These are phyloP conservation scores for Phodopus roborovskii DNA, from an alignment of 2,113 vertebrate species.

Conservation along the genomic window DNA sequence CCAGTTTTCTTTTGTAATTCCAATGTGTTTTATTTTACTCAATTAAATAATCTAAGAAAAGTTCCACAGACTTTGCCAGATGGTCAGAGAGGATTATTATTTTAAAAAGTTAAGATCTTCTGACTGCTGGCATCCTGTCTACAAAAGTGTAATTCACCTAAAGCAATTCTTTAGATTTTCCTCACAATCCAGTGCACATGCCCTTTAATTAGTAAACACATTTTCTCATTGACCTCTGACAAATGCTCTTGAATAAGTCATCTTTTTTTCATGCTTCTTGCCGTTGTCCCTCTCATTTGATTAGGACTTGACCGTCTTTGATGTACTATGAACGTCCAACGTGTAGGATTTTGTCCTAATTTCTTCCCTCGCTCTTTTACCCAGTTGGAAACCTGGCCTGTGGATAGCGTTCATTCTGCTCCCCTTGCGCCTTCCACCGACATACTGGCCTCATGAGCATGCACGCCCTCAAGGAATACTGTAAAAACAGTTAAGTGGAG, in stretches of 20 bases:
- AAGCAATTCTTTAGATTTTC: slow-evolving; percentile 8
- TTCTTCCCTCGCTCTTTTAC: neutral
- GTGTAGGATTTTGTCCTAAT: neutral
- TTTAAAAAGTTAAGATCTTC: neutral
- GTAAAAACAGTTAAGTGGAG: neutral
- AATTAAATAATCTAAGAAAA: slow-evolving; percentile 10
- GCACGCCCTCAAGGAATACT: neutral
- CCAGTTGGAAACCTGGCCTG: neutral
- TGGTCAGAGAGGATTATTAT: neutral
- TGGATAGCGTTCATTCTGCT: neutral
- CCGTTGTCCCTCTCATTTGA: neutral
- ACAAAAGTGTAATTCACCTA: neutral
- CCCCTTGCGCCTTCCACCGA: neutral
- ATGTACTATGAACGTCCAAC: neutral
- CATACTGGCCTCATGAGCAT: neutral
- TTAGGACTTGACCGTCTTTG: neutral
- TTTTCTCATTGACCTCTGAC: neutral
- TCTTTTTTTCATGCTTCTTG: neutral
- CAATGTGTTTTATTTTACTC: neutral
- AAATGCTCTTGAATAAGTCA: neutral
- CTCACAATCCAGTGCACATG: neutral
- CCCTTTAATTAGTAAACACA: neutral
- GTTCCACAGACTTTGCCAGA: neutral
- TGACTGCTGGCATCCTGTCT: neutral
- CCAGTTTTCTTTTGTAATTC: neutral